Evolutionary conservation across 2,888 invertebrate species (phyloP).

Genomic region (Drosophila neotestacea): DNA sequence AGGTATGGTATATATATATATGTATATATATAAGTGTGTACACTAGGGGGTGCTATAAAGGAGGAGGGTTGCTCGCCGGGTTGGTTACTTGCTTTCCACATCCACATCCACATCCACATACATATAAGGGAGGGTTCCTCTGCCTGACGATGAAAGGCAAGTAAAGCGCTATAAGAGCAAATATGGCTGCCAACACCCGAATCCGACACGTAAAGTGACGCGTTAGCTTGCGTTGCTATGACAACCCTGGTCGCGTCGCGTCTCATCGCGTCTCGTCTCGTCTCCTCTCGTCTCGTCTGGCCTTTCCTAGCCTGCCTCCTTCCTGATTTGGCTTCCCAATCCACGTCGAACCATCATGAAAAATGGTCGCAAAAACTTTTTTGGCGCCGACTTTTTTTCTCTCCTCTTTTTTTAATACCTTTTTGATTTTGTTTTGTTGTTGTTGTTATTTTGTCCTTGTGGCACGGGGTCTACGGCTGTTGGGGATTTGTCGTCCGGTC

Average conservation of each 20-base stretch:
- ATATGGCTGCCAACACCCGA: conserved; percentile 85
- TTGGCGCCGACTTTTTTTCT: conserved; percentile 20
- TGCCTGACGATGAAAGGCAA: conserved; percentile 65
- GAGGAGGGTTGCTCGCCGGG: conserved; percentile 57
- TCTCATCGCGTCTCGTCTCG: neutral
- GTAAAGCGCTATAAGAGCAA: conserved; percentile 84
- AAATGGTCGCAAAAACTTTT: conserved; percentile 43
- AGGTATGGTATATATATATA: neutral
- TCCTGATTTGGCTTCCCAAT: neutral
- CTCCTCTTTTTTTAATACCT: neutral
- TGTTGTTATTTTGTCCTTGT: conserved; percentile 2
- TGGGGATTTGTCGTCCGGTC: conserved; percentile 63
- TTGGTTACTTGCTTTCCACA: conserved; percentile 23
- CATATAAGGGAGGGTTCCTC: conserved; percentile 57
- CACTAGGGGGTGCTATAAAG: neutral
- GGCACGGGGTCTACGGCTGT: conserved; percentile 16
- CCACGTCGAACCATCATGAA: conserved; percentile 13
- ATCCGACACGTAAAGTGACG: conserved; percentile 85
- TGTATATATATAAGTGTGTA: neutral
- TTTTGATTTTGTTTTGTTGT: conserved; percentile 8
- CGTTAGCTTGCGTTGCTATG: conserved; percentile 84
- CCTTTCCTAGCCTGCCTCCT: neutral
- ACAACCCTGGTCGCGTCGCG: conserved; percentile 73
- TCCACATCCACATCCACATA: neutral
- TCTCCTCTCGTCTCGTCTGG: conserved; percentile 4